Percentiles rank a stretch among this genome's conserved stretches.
Evolutionary conservation across 2,797 vertebrate species (phyloP).

Genomic region (Cygnus olor): DNA sequence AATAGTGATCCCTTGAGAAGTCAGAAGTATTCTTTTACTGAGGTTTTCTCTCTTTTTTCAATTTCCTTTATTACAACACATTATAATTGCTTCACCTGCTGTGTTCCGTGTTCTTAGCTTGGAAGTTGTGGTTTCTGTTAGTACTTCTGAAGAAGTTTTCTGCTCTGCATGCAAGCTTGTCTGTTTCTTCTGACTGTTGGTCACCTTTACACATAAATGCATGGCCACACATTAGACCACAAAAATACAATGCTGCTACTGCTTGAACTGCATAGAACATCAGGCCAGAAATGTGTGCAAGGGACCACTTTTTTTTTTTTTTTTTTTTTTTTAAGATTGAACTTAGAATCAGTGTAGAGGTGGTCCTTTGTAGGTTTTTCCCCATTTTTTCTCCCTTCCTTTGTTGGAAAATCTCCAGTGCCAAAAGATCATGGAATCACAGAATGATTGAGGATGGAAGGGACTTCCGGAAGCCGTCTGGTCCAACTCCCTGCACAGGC

Average conservation of each 20-base stretch:
- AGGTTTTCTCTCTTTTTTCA: conserved; percentile 30
- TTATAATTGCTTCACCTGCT: not conserved
- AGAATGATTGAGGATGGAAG: not conserved
- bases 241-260: not conserved
- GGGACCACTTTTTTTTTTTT: not conserved
- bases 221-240: not conserved
- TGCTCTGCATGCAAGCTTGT: not conserved
- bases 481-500: not conserved
- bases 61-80: not conserved
- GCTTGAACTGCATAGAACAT: not conserved
- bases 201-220: not conserved
- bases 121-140: not conserved
- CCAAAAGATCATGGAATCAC: not conserved
- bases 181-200: not conserved
- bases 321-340: rapidly evolving
- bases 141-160: not conserved
- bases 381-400: not conserved
- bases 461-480: not conserved
- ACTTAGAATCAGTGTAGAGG: not conserved
- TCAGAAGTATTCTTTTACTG: not conserved
- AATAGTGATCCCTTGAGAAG: not conserved
- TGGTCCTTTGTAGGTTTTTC: not conserved
- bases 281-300: not conserved
- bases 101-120: not conserved
- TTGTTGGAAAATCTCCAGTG: not conserved